Evolutionary conservation across 2,888 invertebrate genomes (phyloP).

Genomic region (Papilio demoleus): DNA sequence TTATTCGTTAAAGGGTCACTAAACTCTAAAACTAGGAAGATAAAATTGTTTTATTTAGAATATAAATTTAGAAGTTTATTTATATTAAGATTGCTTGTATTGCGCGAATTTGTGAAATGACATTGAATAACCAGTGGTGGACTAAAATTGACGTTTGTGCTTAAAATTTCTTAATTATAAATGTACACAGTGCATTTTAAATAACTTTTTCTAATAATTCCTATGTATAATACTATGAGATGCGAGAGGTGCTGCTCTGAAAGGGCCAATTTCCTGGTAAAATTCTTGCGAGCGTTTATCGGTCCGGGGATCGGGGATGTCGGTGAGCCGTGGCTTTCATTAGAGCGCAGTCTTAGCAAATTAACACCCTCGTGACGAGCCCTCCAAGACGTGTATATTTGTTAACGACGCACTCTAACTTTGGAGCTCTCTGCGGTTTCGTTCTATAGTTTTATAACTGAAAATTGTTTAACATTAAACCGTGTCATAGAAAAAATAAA

Average conservation of each 20-base stretch:
- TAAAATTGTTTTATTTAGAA: no score
- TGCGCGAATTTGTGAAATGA: no score
- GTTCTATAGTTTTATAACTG: background rate
- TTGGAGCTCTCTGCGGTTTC: slow-evolving; percentile 22
- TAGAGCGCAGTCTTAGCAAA: slow-evolving; percentile 77
- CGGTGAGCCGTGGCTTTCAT: slow-evolving; percentile 78
- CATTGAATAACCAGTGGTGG: no score
- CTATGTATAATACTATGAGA: slow-evolving; percentile 59
- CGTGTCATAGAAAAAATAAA: background rate
- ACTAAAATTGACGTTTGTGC: no score
- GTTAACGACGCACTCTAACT: slow-evolving; percentile 32
- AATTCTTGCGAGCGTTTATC: slow-evolving; percentile 75
- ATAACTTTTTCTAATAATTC: slow-evolving; percentile 25
- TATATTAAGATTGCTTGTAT: no score
- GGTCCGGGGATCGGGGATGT: slow-evolving; percentile 66
- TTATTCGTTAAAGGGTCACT: no score
- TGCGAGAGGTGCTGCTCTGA: slow-evolving; percentile 61
- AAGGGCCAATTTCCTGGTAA: slow-evolving; percentile 79
- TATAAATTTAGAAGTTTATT: no score
- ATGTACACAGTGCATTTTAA: no score
- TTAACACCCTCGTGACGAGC: slow-evolving; percentile 74
- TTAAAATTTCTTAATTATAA: no score
- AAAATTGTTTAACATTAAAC: slow-evolving; percentile 1
- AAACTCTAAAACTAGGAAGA: no score
- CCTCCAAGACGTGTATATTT: slow-evolving; percentile 47